phyloP scores from a whole-genome alignment of 2,888 invertebrate genomes.

The Drosophila antonietae region DNA sequence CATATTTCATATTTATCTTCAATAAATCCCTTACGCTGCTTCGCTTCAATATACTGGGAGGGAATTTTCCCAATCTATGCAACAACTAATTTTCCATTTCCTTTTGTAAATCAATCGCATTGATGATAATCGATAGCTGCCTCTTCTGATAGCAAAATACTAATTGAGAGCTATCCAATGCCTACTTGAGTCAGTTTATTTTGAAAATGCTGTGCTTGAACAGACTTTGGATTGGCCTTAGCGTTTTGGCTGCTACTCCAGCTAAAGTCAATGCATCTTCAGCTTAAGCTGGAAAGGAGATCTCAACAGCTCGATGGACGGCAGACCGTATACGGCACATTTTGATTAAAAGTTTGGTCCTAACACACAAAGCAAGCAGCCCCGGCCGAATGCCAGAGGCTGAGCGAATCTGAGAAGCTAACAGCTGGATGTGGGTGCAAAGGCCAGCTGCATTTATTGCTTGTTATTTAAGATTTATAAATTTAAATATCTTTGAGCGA shows the following conservation, averaged over 20 bases:
- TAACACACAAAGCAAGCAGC: constrained; percentile 1
- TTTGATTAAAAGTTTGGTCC: constrained; percentile 70
- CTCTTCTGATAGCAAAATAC: not conserved
- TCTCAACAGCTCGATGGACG: constrained; percentile 52
- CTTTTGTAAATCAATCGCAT: not conserved
- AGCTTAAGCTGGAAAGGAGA: constrained; percentile 22
- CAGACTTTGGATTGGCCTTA: constrained; percentile 34
- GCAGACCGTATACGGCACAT: constrained; percentile 56
- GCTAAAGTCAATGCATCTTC: constrained; percentile 1
- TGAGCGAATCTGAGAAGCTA: not conserved
- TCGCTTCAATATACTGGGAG: not conserved
- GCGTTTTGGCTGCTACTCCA: constrained; percentile 1
- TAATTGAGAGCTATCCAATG: constrained; percentile 8
- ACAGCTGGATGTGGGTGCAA: constrained; percentile 8
- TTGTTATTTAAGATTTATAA: constrained; percentile 78
- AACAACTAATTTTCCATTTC: not conserved
- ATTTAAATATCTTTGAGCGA: constrained; percentile 75
- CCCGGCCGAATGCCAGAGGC: not conserved
- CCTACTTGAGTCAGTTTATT: constrained; percentile 40
- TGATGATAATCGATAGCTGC: not conserved
- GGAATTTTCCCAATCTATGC: not conserved
- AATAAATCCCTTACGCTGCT: too few species aligned
- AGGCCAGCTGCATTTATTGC: constrained; percentile 69
- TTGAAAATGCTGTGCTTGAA: constrained; percentile 40
- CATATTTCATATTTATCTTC: too few species aligned